phyloP scores from a whole-genome alignment of 2,888 invertebrate species.

The Tillus elongatus region DNA sequence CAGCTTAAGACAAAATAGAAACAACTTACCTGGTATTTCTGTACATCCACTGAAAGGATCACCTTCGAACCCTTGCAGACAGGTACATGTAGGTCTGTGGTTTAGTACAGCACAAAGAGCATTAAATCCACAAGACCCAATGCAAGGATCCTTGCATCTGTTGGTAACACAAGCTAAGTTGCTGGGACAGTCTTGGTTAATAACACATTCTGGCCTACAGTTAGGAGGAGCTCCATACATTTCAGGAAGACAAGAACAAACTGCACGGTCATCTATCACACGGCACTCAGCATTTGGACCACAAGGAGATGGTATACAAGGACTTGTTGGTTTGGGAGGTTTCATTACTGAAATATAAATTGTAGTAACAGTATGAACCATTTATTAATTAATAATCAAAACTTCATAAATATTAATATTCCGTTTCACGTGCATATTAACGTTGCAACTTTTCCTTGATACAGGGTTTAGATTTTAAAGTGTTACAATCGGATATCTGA shows the following conservation, averaged over 20 bases:
- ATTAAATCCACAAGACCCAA: constrained; percentile 67
- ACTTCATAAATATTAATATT: background rate
- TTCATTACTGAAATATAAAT: constrained; percentile 24
- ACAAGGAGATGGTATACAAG: constrained; percentile 67
- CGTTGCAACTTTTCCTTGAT: no score
- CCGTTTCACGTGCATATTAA: no score
- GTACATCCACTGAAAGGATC: constrained; percentile 72
- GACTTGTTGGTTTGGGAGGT: constrained; percentile 43
- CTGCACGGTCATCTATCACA: constrained; percentile 53
- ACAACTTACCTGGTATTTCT: constrained; percentile 41
- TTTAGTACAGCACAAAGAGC: constrained; percentile 65
- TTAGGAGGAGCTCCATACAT: constrained; percentile 72
- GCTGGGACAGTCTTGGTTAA: constrained; percentile 69
- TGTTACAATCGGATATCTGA: no score
- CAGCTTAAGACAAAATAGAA: no score
- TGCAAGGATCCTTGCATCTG: constrained; percentile 67
- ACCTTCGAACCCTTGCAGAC: constrained; percentile 64
- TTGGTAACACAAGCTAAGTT: constrained; percentile 62
- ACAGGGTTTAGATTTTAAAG: no score
- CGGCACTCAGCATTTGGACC: constrained; percentile 62
- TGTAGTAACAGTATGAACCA: background rate
- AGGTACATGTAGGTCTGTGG: constrained; percentile 67
- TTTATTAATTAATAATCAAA: no score
- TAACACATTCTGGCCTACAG: constrained; percentile 68
- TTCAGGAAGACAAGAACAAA: constrained; percentile 64